Base-by-base conservation (phyloP, 1,140 invertebrate genomes). In the Temnothorax longispinosus region DNA sequence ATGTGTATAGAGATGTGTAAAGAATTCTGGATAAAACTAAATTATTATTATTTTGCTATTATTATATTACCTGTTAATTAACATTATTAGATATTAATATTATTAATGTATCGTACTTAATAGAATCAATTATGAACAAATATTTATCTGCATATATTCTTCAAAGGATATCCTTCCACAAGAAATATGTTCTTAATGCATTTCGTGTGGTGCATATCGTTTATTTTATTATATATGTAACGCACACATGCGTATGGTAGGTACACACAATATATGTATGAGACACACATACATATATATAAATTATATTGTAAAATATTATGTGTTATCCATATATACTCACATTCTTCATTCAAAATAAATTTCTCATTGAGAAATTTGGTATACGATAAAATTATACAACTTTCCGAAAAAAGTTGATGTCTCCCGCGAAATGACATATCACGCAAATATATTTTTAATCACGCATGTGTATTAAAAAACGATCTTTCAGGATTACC, bases 91-190 rank as follows among this genome's bases (percentile, higher is more conserved):
- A 86, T 62, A 89, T 64, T 41, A 91, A 87, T 91, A 88, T 88
- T 72, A 91, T 90, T 91, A 90, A 74, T 91, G 86, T 91, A 88
- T 91, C 80, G 88, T 91, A 89, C 90, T 91, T 91, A 91, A 91
- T 89, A 91, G 90, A 87, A 85, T 58, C 58, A 60, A 89, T 87
- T 88, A 86, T 82, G 56, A 89, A 89, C 58, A 75, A 76, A 86
- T 56, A 47, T 85, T 81, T 69, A 11, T 65, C 60, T 64, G 21
- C 64, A 60, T 77, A 88, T 85, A 50, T 88, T 81, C 50, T 64
- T 87, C 56, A 67, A 65, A 58, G 41, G 41, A 81, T 71, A 69
- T 86, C 44, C 56, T 44, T 54, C 21, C 32, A 65, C 41, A 60
- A 60, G 44, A 35, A 69, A 67, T 13, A 32, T 6, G 15, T 13